Evolutionary conservation across 2,113 vertebrate genomes (phyloP), one percentile per base, ranked within the genome.

Genomic region (Cyprinus carpio): DNA sequence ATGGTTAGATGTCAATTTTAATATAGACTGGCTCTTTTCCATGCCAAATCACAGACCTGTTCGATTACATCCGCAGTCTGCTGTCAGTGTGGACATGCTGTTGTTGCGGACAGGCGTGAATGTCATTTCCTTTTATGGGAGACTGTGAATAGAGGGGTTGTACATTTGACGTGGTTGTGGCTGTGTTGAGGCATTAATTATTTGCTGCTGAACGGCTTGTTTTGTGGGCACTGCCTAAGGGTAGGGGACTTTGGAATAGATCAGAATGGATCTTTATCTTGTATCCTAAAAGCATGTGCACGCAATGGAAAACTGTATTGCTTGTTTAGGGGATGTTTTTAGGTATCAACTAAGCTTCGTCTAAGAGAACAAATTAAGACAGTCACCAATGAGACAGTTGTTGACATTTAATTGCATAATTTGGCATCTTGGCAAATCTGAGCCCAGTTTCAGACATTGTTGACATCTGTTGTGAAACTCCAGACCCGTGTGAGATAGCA

Each of bases 61-160:
- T 67, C 43, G 16, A 81, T 51, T 81, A 11, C 58, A 46, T 46
- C n/a, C 27, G 78, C 58, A 16, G 34, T 64, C 77, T 64, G 58
- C 29, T 80, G 58, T 64, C 71, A 25, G 40, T 49, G 23, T 46
- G 40, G 40, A 54, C 75, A 54, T 76, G 43, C 46, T 1, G 46
- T 49, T 29, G 25, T 46, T 81, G 79, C 18, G 0, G 46, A 51
- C 12, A 49, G n/a, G 79, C 62, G 40, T 81, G 62, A 81, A 81
- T 81, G 79, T 81, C 79, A 81, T 81, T 81, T 81, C 43, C 16
- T 51, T 51, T 81, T 49, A 81, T 69, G 16, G 79, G 79, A 64
- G 79, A 51, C 23, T 65, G 79, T 29, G 62, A 81, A 69, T 65
- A 81, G 37, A 81, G 62, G 8, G 79, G 60, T 81, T 67, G 79